These are phyloP conservation scores for Thaumatotibia leucotreta DNA, from an alignment of 1,140 invertebrate genomes.

Conservation along the genomic window DNA sequence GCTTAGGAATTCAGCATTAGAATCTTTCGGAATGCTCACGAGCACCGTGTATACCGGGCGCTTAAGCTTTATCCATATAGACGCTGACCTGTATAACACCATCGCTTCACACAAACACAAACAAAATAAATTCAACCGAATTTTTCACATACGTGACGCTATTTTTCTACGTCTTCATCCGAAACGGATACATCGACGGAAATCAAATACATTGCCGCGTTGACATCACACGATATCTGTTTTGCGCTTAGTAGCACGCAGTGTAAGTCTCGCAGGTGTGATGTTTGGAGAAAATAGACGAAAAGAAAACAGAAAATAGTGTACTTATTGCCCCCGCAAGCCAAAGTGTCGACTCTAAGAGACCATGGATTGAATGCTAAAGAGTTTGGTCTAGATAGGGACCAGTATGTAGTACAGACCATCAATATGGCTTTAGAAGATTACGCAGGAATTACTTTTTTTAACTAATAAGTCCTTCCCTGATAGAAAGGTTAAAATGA, in stretches of 20 bases:
- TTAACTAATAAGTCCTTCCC: no score
- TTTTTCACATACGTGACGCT: constrained; percentile 6
- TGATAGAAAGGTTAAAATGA: no score
- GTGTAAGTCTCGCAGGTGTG: not conserved
- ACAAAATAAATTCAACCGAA: not conserved
- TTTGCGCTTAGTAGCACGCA: not conserved
- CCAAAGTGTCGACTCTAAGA: constrained; percentile 6
- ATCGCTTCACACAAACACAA: not conserved
- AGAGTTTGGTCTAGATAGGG: not conserved
- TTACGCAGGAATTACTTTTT: no score
- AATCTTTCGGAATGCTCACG: no score
- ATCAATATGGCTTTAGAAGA: no score
- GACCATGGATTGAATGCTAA: constrained; percentile 6
- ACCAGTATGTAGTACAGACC: not conserved
- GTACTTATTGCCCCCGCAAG: constrained; percentile 10
- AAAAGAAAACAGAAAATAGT: constrained; percentile 6
- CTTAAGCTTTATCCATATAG: no score
- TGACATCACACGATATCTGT: not conserved
- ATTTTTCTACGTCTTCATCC: not conserved
- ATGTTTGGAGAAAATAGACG: not conserved
- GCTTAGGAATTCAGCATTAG: no score
- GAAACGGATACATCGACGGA: not conserved
- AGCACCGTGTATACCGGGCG: no score
- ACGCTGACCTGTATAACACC: no score
- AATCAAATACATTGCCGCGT: not conserved